Percentiles rank a stretch among this genome's conserved stretches.
phyloP scores from a whole-genome alignment of 2,113 vertebrate species.

The Podilymbus podiceps region DNA sequence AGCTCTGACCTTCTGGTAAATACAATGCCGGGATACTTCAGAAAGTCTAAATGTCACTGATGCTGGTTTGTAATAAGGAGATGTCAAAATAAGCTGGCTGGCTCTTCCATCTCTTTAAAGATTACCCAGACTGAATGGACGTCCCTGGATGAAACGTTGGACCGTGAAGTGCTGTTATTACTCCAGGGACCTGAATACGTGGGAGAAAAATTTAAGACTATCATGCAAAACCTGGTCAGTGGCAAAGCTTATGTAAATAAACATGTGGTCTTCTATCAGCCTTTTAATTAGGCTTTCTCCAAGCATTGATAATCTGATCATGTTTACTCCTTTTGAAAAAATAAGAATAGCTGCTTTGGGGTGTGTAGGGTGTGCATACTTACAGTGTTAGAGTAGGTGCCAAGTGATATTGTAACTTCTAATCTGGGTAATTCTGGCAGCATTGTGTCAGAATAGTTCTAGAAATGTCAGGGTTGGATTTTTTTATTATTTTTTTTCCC shows the following conservation, averaged over 20 bases:
- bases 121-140: constrained; percentile 4
- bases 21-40: not conserved
- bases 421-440: not conserved
- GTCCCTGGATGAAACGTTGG: constrained; percentile 74
- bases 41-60: constrained; percentile 32
- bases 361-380: no score
- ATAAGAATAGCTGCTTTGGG: not conserved
- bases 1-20: constrained; percentile 25
- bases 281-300: not conserved
- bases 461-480: not conserved
- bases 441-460: not conserved
- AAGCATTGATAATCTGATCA: not conserved
- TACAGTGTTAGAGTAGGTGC: no score
- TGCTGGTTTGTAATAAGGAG: not conserved
- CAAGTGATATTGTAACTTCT: no score
- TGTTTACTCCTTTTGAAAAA: not conserved
- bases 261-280: not conserved
- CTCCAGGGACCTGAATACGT: constrained; percentile 76
- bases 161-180: constrained; percentile 81
- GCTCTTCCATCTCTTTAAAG: constrained; percentile 26
- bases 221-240: constrained; percentile 77
- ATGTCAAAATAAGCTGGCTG: constrained; percentile 1
- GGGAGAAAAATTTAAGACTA: constrained; percentile 72
- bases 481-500: no score
- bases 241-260: not conserved